phyloP scores from a whole-genome alignment of 2,888 invertebrate species.

The Nephrotoma flavescens region DNA sequence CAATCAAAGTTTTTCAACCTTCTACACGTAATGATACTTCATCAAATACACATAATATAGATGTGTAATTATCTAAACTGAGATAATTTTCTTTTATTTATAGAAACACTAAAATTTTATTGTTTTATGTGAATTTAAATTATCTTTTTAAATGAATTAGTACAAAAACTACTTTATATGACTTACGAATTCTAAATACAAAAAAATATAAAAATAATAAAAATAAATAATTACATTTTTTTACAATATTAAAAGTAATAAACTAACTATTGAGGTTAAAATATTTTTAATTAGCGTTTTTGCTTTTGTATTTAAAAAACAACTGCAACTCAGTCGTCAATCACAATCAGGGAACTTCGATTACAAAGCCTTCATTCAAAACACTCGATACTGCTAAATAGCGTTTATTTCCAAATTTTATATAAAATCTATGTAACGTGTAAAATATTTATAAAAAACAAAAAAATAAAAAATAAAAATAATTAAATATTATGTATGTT shows the following conservation, averaged over 20 bases:
- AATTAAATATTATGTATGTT: neutral
- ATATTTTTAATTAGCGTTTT: neutral
- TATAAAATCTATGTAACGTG: neutral
- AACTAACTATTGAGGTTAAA: neutral
- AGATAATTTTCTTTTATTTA: neutral
- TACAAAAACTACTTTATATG: neutral
- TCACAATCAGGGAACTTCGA: neutral
- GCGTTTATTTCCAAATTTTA: neutral
- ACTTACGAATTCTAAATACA: neutral
- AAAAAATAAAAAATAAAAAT: neutral
- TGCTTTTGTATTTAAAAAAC: neutral
- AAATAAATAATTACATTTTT: neutral
- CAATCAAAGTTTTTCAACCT: too few species aligned
- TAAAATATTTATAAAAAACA: neutral
- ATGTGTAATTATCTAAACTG: neutral
- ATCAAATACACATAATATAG: neutral
- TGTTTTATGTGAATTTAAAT: neutral
- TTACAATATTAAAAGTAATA: neutral
- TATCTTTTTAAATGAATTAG: neutral
- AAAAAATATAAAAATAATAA: neutral
- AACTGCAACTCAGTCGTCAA: neutral
- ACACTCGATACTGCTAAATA: neutral
- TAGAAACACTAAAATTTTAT: neutral
- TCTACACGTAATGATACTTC: too few species aligned
- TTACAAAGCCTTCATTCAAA: neutral